Percentiles rank a stretch among this genome's conserved stretches.
Conservation (phyloP, 1,140 invertebrate genomes). For the Stegodyphus dumicola region DNA sequence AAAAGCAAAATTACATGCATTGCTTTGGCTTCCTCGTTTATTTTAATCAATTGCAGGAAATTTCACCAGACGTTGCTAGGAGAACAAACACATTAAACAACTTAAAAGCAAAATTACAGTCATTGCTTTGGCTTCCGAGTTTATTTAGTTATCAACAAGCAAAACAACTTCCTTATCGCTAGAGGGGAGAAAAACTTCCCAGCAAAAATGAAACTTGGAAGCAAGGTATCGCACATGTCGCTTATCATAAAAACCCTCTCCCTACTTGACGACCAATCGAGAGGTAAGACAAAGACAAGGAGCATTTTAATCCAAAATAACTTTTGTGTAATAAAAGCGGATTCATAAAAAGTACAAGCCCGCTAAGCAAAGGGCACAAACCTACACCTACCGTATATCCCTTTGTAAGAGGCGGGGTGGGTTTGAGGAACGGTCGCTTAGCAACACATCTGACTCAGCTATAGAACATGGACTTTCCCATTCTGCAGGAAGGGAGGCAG, state of each 20-base stretch:
- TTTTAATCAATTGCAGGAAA: too few relatives aligned
- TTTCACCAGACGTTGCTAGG: too few relatives aligned
- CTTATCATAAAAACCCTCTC: neutral
- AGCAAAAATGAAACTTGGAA: neutral
- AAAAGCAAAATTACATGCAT: too few relatives aligned
- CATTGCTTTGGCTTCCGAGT: too few relatives aligned
- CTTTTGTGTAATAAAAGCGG: constrained; percentile 50
- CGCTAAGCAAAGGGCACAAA: constrained; percentile 34
- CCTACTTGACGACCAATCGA: too few relatives aligned
- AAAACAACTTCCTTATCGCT: too few relatives aligned
- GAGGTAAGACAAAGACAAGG: neutral
- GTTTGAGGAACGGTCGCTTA: constrained; percentile 38
- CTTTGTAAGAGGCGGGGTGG: constrained; percentile 33
- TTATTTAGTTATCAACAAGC: too few relatives aligned
- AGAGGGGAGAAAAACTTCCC: too few relatives aligned
- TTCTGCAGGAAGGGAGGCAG: constrained; percentile 23
- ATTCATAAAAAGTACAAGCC: constrained; percentile 47
- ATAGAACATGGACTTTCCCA: constrained; percentile 44
- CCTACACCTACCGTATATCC: constrained; percentile 48
- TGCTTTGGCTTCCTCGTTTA: too few relatives aligned
- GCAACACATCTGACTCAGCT: constrained; percentile 60
- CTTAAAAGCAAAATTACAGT: too few relatives aligned
- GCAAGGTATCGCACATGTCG: neutral
- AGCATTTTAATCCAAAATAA: constrained; percentile 46
- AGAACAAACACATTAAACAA: too few relatives aligned